Evolutionary conservation across 2,797 vertebrate species (phyloP).

Genomic region (Adrianichthys oophorus): DNA sequence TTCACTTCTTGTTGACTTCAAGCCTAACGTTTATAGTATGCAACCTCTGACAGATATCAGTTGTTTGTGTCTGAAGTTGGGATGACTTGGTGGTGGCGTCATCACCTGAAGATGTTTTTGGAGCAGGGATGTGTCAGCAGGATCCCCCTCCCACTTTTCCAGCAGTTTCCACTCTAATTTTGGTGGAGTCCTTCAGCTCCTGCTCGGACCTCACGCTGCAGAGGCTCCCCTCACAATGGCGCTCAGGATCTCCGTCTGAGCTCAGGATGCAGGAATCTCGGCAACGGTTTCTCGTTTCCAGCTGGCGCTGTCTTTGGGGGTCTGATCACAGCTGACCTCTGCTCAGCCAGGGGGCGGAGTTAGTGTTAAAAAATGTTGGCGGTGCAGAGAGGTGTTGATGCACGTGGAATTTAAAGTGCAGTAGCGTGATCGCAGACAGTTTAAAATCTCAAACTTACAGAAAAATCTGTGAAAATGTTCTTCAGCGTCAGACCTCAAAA

Average conservation of each 20-base stretch:
- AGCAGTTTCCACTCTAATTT: slow-evolving; percentile 68
- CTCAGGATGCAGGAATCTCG: slow-evolving; percentile 51
- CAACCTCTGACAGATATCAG: no score
- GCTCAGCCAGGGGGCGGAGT: slow-evolving; percentile 12
- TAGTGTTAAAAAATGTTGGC: neutral
- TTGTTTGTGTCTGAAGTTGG: neutral
- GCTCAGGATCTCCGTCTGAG: slow-evolving; percentile 32
- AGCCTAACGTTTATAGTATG: no score
- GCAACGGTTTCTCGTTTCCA: slow-evolving; percentile 44
- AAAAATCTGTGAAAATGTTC: no score
- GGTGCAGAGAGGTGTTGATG: neutral
- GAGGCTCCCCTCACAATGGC: neutral
- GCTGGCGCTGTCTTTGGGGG: slow-evolving; percentile 34
- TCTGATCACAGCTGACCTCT: slow-evolving; percentile 11
- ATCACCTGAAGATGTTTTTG: slow-evolving; percentile 47
- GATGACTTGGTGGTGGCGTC: slow-evolving; percentile 35
- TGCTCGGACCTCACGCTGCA: no score
- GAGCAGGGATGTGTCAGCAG: slow-evolving; percentile 26
- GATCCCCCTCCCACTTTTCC: slow-evolving; percentile 1
- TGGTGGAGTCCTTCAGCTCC: slow-evolving; percentile 29
- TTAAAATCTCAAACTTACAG: no score
- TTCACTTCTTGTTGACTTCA: no score
- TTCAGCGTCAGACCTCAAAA: no score
- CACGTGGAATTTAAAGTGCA: neutral
- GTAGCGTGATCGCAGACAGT: no score